Evolutionary conservation across 2,113 vertebrate genomes (phyloP).

Genomic region (Melospiza georgiana): DNA sequence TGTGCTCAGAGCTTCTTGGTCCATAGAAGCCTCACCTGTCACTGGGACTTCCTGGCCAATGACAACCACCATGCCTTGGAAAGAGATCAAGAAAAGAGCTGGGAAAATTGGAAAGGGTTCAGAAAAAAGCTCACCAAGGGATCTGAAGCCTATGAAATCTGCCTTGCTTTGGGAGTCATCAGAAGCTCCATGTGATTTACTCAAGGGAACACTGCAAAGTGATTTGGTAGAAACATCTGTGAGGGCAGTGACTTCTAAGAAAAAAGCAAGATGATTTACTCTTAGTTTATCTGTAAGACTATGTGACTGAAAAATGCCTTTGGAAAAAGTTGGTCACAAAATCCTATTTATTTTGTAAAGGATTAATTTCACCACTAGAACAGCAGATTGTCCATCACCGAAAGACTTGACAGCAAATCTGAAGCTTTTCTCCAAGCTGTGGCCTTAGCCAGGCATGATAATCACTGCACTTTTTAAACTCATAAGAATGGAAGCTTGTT

Average conservation of each 20-base stretch:
- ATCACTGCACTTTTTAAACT: neutral
- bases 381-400: neutral
- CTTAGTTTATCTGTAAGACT: neutral
- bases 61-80: neutral
- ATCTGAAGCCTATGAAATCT: neutral
- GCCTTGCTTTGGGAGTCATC: rapidly evolving
- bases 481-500: neutral
- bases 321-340: neutral
- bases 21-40: neutral
- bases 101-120: neutral
- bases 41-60: neutral
- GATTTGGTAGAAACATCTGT: neutral
- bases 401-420: neutral
- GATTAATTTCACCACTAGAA: neutral
- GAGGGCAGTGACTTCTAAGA: neutral
- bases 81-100: neutral
- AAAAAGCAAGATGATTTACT: neutral
- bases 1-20: neutral
- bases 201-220: neutral
- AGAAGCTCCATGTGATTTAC: neutral
- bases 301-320: neutral
- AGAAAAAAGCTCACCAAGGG: neutral
- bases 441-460: neutral
- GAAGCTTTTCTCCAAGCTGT: neutral
- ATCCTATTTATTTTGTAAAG: neutral